A percentile compares a stretch with the other conserved stretches of the same genome.
Evolutionary conservation across 30 jellyfish, hydroid and myxozoan genomes (phyloP).

Genomic region (Nemopilema nomurai): DNA sequence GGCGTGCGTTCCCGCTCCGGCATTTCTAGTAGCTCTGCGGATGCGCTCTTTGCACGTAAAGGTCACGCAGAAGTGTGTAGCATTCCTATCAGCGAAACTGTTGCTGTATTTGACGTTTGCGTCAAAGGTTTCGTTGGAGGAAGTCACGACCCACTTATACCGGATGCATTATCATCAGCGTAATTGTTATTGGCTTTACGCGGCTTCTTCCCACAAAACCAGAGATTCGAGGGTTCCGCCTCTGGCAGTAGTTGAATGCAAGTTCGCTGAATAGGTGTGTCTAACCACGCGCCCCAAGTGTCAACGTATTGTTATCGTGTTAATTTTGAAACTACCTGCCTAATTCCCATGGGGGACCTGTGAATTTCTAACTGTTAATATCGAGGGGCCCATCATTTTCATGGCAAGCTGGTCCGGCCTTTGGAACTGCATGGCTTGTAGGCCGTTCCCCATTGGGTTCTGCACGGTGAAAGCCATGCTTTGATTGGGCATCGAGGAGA

Average conservation of each 20-base stretch:
- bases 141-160: neutral
- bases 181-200: neutral
- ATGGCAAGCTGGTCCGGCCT: slow-evolving; percentile 95
- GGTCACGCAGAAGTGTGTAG: neutral
- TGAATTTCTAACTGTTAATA: slow-evolving; percentile 84
- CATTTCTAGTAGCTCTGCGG: neutral
- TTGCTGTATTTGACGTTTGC: neutral
- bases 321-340: neutral
- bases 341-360: slow-evolving; percentile 93
- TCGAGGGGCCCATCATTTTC: slow-evolving; percentile 93
- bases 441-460: slow-evolving; percentile 78
- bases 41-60: neutral
- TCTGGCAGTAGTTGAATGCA: neutral
- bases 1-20: too few species aligned
- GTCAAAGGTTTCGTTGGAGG: neutral
- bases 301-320: neutral
- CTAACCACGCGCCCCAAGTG: neutral
- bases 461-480: slow-evolving; percentile 87
- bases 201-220: neutral
- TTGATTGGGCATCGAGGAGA: slow-evolving; percentile 86
- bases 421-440: slow-evolving; percentile 90
- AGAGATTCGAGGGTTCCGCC: neutral
- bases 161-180: neutral
- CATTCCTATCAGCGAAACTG: neutral
- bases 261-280: neutral